Conservation (phyloP, 2,113 vertebrate genomes). For the Microcebus tavaratra region DNA sequence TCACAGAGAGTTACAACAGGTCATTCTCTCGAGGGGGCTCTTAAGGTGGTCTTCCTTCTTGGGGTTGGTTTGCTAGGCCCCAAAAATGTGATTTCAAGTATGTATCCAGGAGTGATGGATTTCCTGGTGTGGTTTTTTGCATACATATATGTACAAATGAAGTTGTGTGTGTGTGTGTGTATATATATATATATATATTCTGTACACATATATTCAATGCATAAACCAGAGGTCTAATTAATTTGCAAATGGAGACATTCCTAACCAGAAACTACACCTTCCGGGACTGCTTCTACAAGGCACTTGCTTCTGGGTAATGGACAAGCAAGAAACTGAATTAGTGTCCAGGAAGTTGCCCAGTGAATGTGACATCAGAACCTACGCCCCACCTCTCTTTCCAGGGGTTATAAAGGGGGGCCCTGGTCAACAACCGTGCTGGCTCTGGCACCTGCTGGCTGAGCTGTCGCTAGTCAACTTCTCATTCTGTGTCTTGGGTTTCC, state of each 20-base stretch:
- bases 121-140: not conserved
- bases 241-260: not conserved
- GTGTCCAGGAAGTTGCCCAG: not conserved
- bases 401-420: not conserved
- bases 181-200: not conserved
- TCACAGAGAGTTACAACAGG: not conserved
- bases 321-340: not conserved
- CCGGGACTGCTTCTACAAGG: not conserved
- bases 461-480: not conserved
- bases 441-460: not conserved
- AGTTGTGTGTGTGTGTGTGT: not conserved
- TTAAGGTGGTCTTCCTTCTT: not conserved
- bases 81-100: not conserved
- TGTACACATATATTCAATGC: not conserved
- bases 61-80: not conserved
- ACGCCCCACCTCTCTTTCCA: not conserved
- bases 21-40: not conserved
- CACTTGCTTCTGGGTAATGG: not conserved
- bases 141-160: not conserved
- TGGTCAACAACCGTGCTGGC: not conserved
- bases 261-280: not conserved
- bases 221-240: slow-evolving; percentile 5
- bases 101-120: not conserved
- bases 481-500: not conserved
- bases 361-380: not conserved